Conservation (phyloP, 2,888 invertebrate species). For the Leucoma salicis region DNA sequence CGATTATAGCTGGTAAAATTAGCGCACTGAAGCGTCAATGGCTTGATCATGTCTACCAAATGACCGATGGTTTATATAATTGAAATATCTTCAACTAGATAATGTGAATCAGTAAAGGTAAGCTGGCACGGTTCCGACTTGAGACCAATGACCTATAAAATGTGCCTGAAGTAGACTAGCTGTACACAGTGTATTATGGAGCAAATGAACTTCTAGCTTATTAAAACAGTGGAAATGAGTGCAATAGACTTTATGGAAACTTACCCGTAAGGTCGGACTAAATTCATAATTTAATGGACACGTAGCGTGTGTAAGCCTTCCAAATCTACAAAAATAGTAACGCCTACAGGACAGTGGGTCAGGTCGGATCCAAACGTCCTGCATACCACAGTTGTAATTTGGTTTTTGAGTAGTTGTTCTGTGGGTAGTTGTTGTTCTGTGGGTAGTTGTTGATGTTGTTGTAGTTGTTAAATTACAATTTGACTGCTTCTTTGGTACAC, state of each 20-base stretch:
- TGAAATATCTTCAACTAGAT: no score
- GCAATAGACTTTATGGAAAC: neutral
- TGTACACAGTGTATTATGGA: no score
- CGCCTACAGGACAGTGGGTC: constrained; percentile 9
- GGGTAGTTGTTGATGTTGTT: neutral
- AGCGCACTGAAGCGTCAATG: no score
- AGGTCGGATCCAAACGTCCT: neutral
- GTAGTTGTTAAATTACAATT: neutral
- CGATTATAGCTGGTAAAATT: no score
- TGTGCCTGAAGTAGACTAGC: no score
- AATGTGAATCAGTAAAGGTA: no score
- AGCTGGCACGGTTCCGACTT: no score
- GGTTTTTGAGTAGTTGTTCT: neutral
- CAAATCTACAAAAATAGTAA: constrained; percentile 17
- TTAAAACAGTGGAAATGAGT: no score
- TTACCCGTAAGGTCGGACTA: constrained; percentile 6
- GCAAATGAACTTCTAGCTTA: no score
- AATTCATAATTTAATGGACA: constrained; percentile 13
- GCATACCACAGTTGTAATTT: neutral
- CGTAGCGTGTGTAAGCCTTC: neutral
- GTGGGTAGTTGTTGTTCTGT: neutral
- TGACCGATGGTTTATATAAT: no score
- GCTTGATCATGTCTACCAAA: no score
- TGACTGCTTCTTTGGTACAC: neutral
- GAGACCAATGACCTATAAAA: no score